Conservation (phyloP, 2,113 vertebrate species). For the Aegotheles bennettii region DNA sequence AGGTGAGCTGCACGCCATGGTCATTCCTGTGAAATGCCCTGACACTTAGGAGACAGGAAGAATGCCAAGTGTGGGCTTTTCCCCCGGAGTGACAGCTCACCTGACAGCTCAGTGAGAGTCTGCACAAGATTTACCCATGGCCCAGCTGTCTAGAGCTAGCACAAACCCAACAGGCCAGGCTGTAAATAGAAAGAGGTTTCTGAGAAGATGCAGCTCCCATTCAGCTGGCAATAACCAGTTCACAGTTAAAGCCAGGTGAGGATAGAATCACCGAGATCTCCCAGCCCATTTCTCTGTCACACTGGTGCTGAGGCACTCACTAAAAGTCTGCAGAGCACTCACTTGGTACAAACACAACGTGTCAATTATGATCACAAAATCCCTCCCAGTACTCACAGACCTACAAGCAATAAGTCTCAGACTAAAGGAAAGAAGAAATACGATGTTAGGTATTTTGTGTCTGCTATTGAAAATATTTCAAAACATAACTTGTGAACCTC, state of each 20-base stretch:
- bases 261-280: background rate
- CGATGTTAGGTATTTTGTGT: background rate
- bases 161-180: background rate
- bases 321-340: background rate
- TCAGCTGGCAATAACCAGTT: background rate
- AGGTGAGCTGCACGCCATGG: background rate
- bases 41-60: background rate
- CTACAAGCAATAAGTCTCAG: background rate
- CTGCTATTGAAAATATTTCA: background rate
- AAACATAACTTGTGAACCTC: background rate
- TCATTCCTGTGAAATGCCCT: background rate
- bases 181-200: background rate
- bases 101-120: background rate
- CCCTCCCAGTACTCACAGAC: background rate
- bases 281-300: background rate
- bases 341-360: background rate
- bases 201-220: background rate
- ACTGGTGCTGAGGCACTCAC: background rate
- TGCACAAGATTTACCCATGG: rapidly evolving
- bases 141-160: background rate
- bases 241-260: background rate
- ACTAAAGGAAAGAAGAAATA: background rate
- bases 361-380: background rate
- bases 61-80: background rate
- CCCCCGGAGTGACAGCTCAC: background rate